phyloP scores from a whole-genome alignment of 2,797 vertebrate species.

The Enoplosus armatus region DNA sequence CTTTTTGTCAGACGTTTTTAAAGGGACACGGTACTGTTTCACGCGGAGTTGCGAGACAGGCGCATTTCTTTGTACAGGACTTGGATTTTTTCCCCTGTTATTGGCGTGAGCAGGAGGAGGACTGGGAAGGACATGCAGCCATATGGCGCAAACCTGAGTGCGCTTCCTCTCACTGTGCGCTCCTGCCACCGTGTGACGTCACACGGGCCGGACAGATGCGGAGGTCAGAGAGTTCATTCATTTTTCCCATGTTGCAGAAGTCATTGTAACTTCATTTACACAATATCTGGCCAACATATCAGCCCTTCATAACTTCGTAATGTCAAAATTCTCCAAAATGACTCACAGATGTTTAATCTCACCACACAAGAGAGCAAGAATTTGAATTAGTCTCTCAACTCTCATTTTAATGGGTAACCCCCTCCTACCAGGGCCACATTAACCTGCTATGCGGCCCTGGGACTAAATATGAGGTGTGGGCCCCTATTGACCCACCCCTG shows the following conservation, averaged over 20 bases:
- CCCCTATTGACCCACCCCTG: not conserved
- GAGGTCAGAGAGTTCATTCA: slow-evolving; percentile 65
- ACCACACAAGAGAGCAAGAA: not conserved
- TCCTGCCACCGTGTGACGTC: slow-evolving; percentile 72
- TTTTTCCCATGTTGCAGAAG: slow-evolving; percentile 36
- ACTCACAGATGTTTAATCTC: not conserved
- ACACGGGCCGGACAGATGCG: slow-evolving; percentile 55
- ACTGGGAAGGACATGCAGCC: slow-evolving; percentile 37
- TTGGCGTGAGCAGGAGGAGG: not conserved
- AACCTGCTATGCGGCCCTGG: no score
- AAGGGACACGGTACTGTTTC: slow-evolving; percentile 88
- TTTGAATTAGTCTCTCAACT: not conserved
- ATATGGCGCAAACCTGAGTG: slow-evolving; percentile 65
- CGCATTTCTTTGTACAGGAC: slow-evolving; percentile 52
- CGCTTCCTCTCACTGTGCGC: slow-evolving; percentile 61
- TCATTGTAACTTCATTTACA: slow-evolving; percentile 14
- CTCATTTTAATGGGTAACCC: not conserved
- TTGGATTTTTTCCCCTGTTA: not conserved
- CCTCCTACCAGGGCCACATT: not conserved
- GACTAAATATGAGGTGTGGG: not conserved
- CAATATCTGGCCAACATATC: no score
- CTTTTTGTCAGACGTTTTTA: slow-evolving; percentile 90
- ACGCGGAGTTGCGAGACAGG: slow-evolving; percentile 53
- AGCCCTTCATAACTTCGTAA: not conserved
- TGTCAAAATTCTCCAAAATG: not conserved